Evolutionary conservation across 2,797 vertebrate species (phyloP), one percentile per base, ranked within the genome.

Genomic region (Mallotus villosus): DNA sequence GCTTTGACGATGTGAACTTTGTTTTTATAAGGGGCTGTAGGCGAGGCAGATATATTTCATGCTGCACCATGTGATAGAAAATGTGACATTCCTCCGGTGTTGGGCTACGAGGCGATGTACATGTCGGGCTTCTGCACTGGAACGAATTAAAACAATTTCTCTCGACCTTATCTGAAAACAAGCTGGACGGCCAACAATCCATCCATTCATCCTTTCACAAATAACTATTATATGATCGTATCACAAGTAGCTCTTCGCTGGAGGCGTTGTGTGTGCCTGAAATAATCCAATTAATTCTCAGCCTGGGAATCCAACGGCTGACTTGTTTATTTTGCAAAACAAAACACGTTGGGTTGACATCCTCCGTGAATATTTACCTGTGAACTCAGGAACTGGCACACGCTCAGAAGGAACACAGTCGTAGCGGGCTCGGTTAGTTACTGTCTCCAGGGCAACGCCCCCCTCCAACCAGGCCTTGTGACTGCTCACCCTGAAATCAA

Each of bases 141-240:
- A 94, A 95, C 95, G 82, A 97, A 97, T 98, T 94, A 93, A 96
- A 95, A 95, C 95, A 94, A 97, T 95, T 92, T 93, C 76, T 87
- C 91, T 93, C 94, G 94, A 92, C 92, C 94, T 95, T 93, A 95
- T 95, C 92, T 83, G 90, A 93, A 93, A 94, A 92, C 91, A 91
- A 89, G 86, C 82, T 82, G 5, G 84, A 90, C 84, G 91, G 63
- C 82, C 82, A 85, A 95, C 93, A 93, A 87, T 87, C 74, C 63
- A 81, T 76, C 91, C 85, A 93, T 93, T 93, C 89, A 93, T 85
- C 86, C 86, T 85, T 83, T 87, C 87, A 91, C 91, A 91, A 93
- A 91, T 90, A 82, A 29, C 84, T 83, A 91, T 92, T 94, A 92
- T 94, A 63, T 66, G 82, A 91, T 82, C 84, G 85, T 90, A 93